Base-by-base conservation (phyloP, 2,797 vertebrate species). In the Gymnoscopelus braueri region DNA sequence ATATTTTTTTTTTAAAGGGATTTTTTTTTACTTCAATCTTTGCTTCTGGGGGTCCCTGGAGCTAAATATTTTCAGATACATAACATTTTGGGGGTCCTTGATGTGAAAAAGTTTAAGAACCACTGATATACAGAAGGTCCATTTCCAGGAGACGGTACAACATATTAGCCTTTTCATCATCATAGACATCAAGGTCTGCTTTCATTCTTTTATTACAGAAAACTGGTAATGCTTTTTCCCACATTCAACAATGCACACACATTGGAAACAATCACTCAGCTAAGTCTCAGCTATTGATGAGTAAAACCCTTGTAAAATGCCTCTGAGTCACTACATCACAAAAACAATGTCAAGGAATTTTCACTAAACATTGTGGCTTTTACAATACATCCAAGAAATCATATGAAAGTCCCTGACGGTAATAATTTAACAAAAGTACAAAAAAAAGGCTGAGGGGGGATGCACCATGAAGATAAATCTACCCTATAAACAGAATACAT, bases 391-490 rank as follows among this genome's bases (percentile, higher is more conserved):
- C 84, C 74, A 79, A 77, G 24, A 61, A 71, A 85, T 74, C 72
- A 63, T 19, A 64, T 63, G 19, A 39, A 66, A 70, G 79, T 92
- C 88, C 88, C 89, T 90, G 90, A 90, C 29, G 19, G 65, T 72
- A 83, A 85, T 84, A 80, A 84, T 84, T 84, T 80, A 88, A 86
- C 67, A 84, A 53, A 77, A 73, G 39, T 44, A 44, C 6, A 44
- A 44, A 44, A 56, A 62, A 23, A 10, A 44, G 39, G 5, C 52
- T 35, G 15, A 66, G 8, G 3, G n/a, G 24, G 8, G 12, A 14
- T 50, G 39, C 19, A 14, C 57, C 15, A 57, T 68, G 29, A 74
- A 59, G 51, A 74, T 51, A 47, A 44, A 29, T 24, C 11, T 19
- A 39, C 24, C 11, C 10, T 35, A 23, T 13, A 15, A 32, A 14